Conservation (phyloP, 2,797 vertebrate genomes). For the Acestrorhynchus altus region DNA sequence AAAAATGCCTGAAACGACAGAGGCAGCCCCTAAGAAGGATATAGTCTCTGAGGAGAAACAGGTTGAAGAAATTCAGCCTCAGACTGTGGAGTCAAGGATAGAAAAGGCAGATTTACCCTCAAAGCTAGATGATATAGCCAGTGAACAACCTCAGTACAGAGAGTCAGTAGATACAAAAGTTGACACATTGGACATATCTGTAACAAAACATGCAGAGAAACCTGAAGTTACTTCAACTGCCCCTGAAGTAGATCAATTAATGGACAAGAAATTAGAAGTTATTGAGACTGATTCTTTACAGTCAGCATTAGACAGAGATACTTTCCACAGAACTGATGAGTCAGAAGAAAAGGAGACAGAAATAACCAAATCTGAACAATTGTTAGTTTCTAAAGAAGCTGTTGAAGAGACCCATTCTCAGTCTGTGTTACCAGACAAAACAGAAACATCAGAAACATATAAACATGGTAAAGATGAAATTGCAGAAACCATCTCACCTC, state of each 20-base stretch:
- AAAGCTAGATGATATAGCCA: conserved; percentile 26
- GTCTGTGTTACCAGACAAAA: conserved; percentile 34
- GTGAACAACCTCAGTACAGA: conserved; percentile 17
- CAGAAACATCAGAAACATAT: conserved; percentile 24
- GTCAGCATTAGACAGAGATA: conserved; percentile 22
- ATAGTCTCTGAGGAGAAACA: conserved; percentile 46
- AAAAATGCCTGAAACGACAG: conserved; percentile 31
- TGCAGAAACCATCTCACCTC: conserved; percentile 13
- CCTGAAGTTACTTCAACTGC: not conserved
- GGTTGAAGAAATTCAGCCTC: conserved; percentile 35
- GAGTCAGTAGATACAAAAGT: conserved; percentile 23
- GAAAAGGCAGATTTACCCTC: conserved; percentile 33
- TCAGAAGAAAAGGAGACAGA: conserved; percentile 27
- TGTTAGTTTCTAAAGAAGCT: conserved; percentile 26
- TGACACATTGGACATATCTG: conserved; percentile 28
- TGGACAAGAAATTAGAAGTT: conserved; percentile 31
- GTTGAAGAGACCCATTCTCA: conserved; percentile 26
- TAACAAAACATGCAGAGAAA: conserved; percentile 23
- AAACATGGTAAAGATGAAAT: conserved; percentile 29
- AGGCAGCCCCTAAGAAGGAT: conserved; percentile 8
- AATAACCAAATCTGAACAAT: conserved; percentile 25
- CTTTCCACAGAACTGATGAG: conserved; percentile 7
- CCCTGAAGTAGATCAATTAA: conserved; percentile 22
- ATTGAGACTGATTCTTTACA: conserved; percentile 22
- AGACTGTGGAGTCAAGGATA: conserved; percentile 18